Conservation (phyloP, 2,888 invertebrate genomes). For the Mechanitis messenoides region DNA sequence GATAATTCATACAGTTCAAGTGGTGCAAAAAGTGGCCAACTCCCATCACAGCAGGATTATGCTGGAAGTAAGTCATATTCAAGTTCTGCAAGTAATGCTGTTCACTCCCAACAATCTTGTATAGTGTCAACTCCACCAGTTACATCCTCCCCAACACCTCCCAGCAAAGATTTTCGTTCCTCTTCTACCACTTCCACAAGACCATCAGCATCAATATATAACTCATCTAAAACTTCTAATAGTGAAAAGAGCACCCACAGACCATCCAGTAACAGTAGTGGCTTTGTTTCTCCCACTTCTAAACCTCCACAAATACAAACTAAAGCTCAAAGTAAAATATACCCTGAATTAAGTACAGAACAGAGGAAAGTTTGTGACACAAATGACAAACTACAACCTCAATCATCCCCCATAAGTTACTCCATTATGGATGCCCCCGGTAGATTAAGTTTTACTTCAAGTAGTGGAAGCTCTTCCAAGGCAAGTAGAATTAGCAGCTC, state of each 20-base stretch:
- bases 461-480: slow-evolving; percentile 71
- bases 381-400: slow-evolving; percentile 72
- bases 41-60: slow-evolving; percentile 74
- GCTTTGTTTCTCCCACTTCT: slow-evolving; percentile 74
- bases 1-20: slow-evolving; percentile 75
- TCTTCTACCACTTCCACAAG: slow-evolving; percentile 72
- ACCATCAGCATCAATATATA: slow-evolving; percentile 63
- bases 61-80: slow-evolving; percentile 78
- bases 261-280: slow-evolving; percentile 56
- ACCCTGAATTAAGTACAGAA: slow-evolving; percentile 79
- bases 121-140: slow-evolving; percentile 81
- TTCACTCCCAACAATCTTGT: slow-evolving; percentile 82
- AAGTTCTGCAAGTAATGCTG: slow-evolving; percentile 76
- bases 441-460: slow-evolving; percentile 77
- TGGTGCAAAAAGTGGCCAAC: slow-evolving; percentile 74
- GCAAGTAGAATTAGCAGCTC: slow-evolving; percentile 67
- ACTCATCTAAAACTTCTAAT: slow-evolving; percentile 57
- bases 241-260: slow-evolving; percentile 59
- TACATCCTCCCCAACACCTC: slow-evolving; percentile 70
- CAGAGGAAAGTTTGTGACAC: slow-evolving; percentile 75
- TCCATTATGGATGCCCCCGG: slow-evolving; percentile 84
- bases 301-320: slow-evolving; percentile 80
- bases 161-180: slow-evolving; percentile 80
- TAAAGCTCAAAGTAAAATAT: slow-evolving; percentile 86
- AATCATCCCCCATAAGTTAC: slow-evolving; percentile 85